Percentiles rank a stretch among this genome's conserved stretches.
Conservation (phyloP, 2,888 invertebrate species). For the Cecidostiba fungosa region DNA sequence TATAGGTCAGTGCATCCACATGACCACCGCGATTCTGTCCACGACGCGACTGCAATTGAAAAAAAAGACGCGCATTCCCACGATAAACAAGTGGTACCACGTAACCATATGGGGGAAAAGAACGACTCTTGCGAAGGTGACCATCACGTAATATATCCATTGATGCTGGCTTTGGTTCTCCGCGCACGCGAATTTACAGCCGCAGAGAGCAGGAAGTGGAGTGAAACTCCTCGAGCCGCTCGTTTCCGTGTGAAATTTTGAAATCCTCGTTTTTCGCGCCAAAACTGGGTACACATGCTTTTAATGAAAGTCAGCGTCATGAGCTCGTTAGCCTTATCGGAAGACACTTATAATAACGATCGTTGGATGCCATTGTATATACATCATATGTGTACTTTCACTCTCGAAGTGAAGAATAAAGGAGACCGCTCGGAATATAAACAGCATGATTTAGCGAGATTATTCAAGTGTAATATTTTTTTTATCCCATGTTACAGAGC, state of each 20-base stretch:
- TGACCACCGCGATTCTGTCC: not conserved
- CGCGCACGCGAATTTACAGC: not conserved
- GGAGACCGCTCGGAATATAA: not conserved
- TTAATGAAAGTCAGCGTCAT: not conserved
- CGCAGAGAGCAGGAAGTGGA: slow-evolving; percentile 13
- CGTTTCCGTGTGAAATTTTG: slow-evolving; percentile 6
- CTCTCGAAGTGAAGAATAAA: not conserved
- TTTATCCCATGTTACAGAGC: slow-evolving; percentile 68
- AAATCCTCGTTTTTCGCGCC: not conserved
- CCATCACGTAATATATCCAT: not conserved
- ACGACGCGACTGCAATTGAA: not conserved
- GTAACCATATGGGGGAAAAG: not conserved
- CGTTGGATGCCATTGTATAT: not conserved
- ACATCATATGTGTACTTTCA: not conserved
- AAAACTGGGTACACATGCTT: not conserved
- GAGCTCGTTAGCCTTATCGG: not conserved
- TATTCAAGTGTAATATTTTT: not conserved
- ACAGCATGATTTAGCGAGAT: not conserved
- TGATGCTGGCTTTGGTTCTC: slow-evolving; percentile 5
- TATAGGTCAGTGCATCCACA: not conserved
- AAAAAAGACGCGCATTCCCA: slow-evolving; percentile 9
- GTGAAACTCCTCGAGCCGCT: not conserved
- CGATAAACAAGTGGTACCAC: not conserved
- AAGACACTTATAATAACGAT: not conserved
- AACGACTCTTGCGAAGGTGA: not conserved